These are phyloP conservation scores for Auanema freiburgensis DNA, from an alignment of 2,888 invertebrate genomes.

Conservation along the genomic window DNA sequence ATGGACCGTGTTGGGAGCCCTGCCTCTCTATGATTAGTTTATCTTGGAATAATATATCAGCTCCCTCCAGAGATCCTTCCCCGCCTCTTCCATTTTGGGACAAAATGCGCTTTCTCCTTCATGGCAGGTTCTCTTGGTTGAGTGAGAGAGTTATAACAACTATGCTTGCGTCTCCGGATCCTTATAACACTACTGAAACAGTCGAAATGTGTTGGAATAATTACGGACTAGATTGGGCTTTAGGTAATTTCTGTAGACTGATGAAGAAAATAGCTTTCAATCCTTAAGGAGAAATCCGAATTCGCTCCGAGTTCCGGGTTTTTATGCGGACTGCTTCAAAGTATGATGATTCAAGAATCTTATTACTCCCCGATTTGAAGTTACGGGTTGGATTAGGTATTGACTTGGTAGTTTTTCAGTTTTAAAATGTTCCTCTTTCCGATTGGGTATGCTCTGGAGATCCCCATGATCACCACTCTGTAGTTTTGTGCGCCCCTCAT, in stretches of 20 bases:
- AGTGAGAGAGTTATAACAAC: constrained; percentile 79
- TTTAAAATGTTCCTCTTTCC: constrained; percentile 5
- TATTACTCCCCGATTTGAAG: constrained; percentile 37
- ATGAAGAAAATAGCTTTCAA: background rate
- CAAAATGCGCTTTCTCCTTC: constrained; percentile 81
- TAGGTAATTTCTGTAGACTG: constrained; percentile 75
- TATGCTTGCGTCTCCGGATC: constrained; percentile 89
- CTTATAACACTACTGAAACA: constrained; percentile 97
- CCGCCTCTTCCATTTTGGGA: constrained; percentile 95
- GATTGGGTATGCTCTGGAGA: constrained; percentile 78
- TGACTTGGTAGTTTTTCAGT: background rate
- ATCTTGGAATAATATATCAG: constrained; percentile 66
- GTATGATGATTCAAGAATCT: constrained; percentile 85
- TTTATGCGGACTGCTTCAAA: constrained; percentile 95
- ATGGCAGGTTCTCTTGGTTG: constrained; percentile 86
- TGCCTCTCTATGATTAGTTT: constrained; percentile 74
- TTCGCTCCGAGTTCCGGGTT: constrained; percentile 90
- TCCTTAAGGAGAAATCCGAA: constrained; percentile 52
- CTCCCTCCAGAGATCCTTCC: constrained; percentile 83
- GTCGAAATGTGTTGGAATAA: constrained; percentile 96
- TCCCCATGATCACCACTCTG: constrained; percentile 91
- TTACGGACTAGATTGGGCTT: constrained; percentile 92
- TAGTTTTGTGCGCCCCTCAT: constrained; percentile 92
- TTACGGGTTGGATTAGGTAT: constrained; percentile 24
- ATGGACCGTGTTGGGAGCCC: constrained; percentile 99